These are phyloP conservation scores for Dynastes grantii DNA, from an alignment of 2,888 invertebrate species.

Conservation along the genomic window DNA sequence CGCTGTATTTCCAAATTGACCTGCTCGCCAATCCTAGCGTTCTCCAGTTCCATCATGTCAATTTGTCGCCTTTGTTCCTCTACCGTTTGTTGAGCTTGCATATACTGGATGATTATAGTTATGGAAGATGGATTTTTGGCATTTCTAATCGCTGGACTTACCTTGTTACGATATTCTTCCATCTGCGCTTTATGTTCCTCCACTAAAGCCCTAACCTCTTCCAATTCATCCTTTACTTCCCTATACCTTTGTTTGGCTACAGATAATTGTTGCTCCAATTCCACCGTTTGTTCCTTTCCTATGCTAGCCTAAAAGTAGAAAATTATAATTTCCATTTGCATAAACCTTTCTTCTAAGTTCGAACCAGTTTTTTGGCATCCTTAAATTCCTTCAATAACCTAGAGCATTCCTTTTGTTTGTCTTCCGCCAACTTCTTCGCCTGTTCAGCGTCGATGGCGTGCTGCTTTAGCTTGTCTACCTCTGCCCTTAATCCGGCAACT, in stretches of 20 bases:
- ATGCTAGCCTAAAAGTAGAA: constrained; percentile 65
- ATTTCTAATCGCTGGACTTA: constrained; percentile 56
- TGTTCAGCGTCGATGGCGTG: constrained; percentile 68
- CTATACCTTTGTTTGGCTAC: constrained; percentile 73
- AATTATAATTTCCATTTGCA: not conserved
- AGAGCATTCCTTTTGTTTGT: constrained; percentile 75
- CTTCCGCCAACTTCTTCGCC: constrained; percentile 74
- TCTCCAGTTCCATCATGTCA: constrained; percentile 82
- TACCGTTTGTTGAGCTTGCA: constrained; percentile 80
- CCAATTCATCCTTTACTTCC: constrained; percentile 77
- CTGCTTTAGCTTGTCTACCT: constrained; percentile 71
- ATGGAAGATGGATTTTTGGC: not conserved
- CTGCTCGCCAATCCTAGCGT: constrained; percentile 80
- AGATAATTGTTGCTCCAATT: constrained; percentile 74
- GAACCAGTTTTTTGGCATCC: constrained; percentile 66
- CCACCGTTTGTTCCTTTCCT: constrained; percentile 77
- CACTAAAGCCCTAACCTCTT: constrained; percentile 74
- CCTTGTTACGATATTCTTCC: constrained; percentile 81
- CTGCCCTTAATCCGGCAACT: constrained; percentile 74
- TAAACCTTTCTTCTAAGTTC: not conserved
- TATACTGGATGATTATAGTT: constrained; percentile 67
- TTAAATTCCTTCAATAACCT: constrained; percentile 71
- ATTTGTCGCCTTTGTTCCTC: constrained; percentile 81
- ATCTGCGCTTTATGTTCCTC: constrained; percentile 80
- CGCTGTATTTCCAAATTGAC: constrained; percentile 81